Base-by-base conservation (phyloP, 2,888 invertebrate genomes). In the Drosophila subquinaria region DNA sequence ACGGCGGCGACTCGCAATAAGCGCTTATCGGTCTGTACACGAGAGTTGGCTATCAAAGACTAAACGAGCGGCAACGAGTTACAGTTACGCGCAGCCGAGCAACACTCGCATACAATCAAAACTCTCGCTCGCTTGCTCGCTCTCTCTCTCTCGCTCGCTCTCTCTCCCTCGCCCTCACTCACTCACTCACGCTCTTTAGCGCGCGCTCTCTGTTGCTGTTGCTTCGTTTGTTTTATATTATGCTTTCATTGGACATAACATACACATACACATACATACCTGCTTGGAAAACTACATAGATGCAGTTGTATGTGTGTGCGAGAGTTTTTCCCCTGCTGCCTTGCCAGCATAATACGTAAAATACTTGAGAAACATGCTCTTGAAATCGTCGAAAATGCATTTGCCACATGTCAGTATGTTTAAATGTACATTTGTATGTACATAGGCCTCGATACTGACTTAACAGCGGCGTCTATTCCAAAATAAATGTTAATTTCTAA, bases 1-100 rank as follows among this genome's bases (percentile, higher is more conserved):
- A 55, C 47, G 52, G 38, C 35, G 55, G 52, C 56, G 55, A 71
- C 60, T 77, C 73, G 73, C 68, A 74, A 70, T 70, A 81, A 87
- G 90, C 90, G 84, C 83, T 91, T 90, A 85, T 90, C 90, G 88
- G 90, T 91, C 92, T 89, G 88, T 84, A 88, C 91, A 91, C 91
- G 91, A 91, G 90, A 89, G 91, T 90, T 90, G 90, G 86, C 91
- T 91, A 90, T 92, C 90, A 92, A 92, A 91, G 92, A 92, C 92
- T 92, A 91, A 91, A 61, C 74, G 71, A 77, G 56, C 69, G 66
- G 43, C 80, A 61, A 63, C 79, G 82, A 89, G 86, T 70, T 84
- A 84, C 83, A 84, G 85, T 84, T 88, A 83, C 85, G 76, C 85
- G 79, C 73, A 79, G 70, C 73, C 73, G 70, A 63, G 43, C 73